Base-by-base conservation (phyloP, 2,888 invertebrate species). In the Agriopis aurantiaria region DNA sequence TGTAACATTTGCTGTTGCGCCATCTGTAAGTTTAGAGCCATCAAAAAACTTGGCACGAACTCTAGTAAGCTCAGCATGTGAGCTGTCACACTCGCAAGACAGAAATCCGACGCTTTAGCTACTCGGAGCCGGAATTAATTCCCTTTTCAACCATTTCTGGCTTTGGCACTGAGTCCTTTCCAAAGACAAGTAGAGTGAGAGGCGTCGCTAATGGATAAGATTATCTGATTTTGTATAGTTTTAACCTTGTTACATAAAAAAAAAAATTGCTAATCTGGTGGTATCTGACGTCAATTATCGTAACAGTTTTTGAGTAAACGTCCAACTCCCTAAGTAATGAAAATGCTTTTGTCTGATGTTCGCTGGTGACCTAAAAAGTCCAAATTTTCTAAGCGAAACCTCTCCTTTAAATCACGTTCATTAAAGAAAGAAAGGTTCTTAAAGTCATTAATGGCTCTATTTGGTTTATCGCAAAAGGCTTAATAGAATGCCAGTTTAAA, bases 81-180 rank as follows among this genome's bases (percentile, higher is more conserved):
- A 55, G 49, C 64, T 69, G 68, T 60, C 68, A 64, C 68, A 60
- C 55, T 45, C 49, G 43, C 40, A 64, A 64, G 68, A 68, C 68
- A 63, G 61, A 51, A 59, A 53, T 52, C 63, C 59, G 46, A 52
- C 48, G 63, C 51, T 57, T 57, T 52, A 17, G 58, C 51, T n/a
- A 48, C 23, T 58, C 48, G 17, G 45, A 52, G 58, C 9, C 58
- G 40, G 67, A 33, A 46, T 51, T 61, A 68, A 62, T 51, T 51
- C 67, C 14, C 51, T 62, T 67, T 68, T 68, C 56, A 55, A 33
- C 60, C 49, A 23, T 49, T 56, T 48, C 17, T 41, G 52, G 58
- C 65, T 57, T 43, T 55, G 48, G 53, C 40, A 12, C 8, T 45
- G 45, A 53, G 48, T 57, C 51, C 14, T 43, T 23, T 2, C 11